phyloP scores from a whole-genome alignment of 2,113 vertebrate genomes.

The Scolopax mira region DNA sequence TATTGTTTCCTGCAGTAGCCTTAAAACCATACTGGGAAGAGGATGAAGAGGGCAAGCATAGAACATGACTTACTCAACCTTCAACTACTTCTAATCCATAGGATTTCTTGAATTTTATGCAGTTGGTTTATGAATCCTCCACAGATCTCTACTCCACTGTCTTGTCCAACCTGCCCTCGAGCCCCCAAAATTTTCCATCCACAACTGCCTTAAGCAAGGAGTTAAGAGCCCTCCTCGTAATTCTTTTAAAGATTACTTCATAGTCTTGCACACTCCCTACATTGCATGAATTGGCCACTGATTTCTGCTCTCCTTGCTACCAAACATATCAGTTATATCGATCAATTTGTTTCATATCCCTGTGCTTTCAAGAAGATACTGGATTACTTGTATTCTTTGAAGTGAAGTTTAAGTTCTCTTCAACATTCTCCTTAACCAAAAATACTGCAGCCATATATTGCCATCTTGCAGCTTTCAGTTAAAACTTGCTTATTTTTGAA shows the following conservation, averaged over 20 bases:
- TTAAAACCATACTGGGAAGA: background rate
- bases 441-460: background rate
- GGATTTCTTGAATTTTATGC: background rate
- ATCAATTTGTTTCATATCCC: background rate
- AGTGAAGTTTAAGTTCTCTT: background rate
- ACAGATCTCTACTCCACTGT: background rate
- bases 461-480: background rate
- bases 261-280: background rate
- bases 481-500: background rate
- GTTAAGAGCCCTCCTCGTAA: background rate
- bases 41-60: background rate
- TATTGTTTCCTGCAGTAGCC: background rate
- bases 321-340: fast-evolving
- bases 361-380: background rate
- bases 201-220: background rate
- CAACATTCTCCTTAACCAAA: background rate
- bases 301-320: background rate
- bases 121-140: background rate
- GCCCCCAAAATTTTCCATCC: background rate
- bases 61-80: background rate
- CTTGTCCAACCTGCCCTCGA: background rate
- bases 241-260: background rate
- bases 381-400: background rate
- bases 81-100: background rate
- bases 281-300: background rate